These are phyloP conservation scores for Parazoanthus darwini DNA, from an alignment of 92 coral and sea anemone species.

Conservation along the genomic window DNA sequence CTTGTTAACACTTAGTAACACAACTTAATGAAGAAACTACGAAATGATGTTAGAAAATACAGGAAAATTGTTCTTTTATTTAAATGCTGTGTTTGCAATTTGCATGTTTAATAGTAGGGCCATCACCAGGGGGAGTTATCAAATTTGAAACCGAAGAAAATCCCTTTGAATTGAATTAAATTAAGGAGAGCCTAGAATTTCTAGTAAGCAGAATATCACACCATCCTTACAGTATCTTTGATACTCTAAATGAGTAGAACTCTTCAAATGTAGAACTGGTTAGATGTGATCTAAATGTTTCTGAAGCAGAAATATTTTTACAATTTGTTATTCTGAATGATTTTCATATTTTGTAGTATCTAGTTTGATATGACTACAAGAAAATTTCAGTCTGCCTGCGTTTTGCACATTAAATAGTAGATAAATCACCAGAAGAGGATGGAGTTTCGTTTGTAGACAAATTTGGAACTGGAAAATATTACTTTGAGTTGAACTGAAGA, in stretches of 20 bases:
- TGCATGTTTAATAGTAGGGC: neutral
- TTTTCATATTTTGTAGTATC: no score
- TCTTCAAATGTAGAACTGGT: no score
- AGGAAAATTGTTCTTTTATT: neutral
- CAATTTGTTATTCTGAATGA: neutral
- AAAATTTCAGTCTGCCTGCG: neutral
- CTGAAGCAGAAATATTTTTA: no score
- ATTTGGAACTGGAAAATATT: neutral
- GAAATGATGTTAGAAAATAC: neutral
- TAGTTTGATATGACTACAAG: neutral
- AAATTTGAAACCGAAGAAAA: neutral
- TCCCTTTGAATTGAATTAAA: neutral
- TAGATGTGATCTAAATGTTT: no score
- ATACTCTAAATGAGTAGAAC: no score
- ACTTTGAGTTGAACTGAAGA: neutral
- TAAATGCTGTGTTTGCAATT: neutral
- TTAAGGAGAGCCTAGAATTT: neutral
- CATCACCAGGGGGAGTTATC: neutral
- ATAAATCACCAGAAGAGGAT: neutral
- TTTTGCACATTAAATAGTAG: neutral
- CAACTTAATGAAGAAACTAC: constrained; percentile 8
- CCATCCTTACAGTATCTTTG: neutral
- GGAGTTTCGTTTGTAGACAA: no score
- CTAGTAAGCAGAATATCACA: no score
- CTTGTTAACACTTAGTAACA: constrained; percentile 6